phyloP scores from a whole-genome alignment of 2,888 invertebrate species.

The Caenorhabditis imperialis region DNA sequence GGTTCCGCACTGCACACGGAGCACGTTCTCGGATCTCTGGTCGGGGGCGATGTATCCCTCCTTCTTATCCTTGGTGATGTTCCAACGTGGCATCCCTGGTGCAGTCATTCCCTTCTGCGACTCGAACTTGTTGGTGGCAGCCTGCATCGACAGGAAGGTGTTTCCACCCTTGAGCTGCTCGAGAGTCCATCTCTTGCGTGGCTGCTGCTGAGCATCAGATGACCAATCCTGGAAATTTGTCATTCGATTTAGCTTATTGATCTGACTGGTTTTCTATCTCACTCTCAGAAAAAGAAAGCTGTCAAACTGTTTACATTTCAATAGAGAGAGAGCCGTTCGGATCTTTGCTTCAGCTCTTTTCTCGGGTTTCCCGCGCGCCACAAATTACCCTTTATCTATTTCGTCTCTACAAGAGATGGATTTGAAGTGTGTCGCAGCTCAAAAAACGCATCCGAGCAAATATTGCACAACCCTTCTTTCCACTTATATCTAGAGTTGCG shows the following conservation, averaged over 20 bases:
- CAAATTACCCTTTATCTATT: conserved; percentile 44
- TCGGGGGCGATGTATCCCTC: conserved; percentile 77
- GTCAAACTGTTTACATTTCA: conserved; percentile 36
- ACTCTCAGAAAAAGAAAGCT: conserved; percentile 2
- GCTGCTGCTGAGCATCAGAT: conserved; percentile 47
- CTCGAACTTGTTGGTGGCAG: conserved; percentile 78
- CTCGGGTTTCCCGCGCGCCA: conserved; percentile 2
- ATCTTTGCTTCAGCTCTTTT: conserved; percentile 16
- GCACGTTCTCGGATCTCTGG: conserved; percentile 74
- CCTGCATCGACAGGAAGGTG: conserved; percentile 75
- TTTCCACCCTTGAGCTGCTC: conserved; percentile 77
- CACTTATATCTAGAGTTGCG: too few relatives aligned
- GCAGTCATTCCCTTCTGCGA: conserved; percentile 77
- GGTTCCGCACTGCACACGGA: conserved; percentile 76
- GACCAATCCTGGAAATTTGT: conserved; percentile 51
- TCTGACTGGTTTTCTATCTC: too few relatives aligned
- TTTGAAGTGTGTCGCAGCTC: conserved; percentile 46
- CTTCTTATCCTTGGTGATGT: conserved; percentile 77
- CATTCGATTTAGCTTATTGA: too few relatives aligned
- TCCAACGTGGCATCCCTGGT: conserved; percentile 76
- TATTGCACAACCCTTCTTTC: conserved; percentile 34
- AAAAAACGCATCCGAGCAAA: conserved; percentile 47
- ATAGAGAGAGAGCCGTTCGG: conserved; percentile 12
- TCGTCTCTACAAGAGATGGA: conserved; percentile 32
- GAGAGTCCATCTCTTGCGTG: conserved; percentile 72